Evolutionary conservation across 1,140 invertebrate genomes (phyloP), one percentile per base, ranked within the genome.

Genomic region (Helicoverpa zea): DNA sequence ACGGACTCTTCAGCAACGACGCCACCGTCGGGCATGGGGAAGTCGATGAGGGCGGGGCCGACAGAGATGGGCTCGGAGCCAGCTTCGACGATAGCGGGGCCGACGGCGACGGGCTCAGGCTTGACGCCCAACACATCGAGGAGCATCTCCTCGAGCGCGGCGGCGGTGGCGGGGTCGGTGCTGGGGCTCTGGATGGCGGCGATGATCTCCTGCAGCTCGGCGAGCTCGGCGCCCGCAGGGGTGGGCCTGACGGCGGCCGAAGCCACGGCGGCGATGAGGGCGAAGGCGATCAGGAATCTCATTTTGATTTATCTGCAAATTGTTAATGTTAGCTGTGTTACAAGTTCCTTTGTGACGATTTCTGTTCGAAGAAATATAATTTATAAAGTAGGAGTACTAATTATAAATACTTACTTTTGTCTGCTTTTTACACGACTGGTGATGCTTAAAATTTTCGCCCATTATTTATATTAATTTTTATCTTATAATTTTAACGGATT

Each of bases 151-250:
- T 91, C 82, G 18, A 93, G 87, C 16, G 83, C 82, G 30, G 84
- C 89, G 79, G 89, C 91, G 76, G 91, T 93, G 56, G 88, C 89
- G 75, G 90, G 90, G 84, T 92, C 83, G 49, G 90, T 92, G 89
- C 86, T 89, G 30, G 91, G 91, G 84, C 88, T 91, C 59, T 91
- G 68, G 86, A 92, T 92, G 70, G 90, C 88, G 11, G 81, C 87
- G 12, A 94, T 79, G 82, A 92, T 90, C 54, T 88, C 83, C 77
- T 88, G 72, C 35, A 93, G 61, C 72, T 92, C 83, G 56, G 85
- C 75, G 47, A 61, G 35, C 80, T 84, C 77, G 3, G 30, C 59
- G 54, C 64, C 16, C 16, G 86, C 58, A 9, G 77, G 72, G 2
- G 84, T 85, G 18, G 84, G 81, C 11, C 54, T 81, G 52, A 87